Evolutionary conservation across 2,797 vertebrate species (phyloP), one percentile per base, ranked within the genome.

Genomic region (Apogon talboti): DNA sequence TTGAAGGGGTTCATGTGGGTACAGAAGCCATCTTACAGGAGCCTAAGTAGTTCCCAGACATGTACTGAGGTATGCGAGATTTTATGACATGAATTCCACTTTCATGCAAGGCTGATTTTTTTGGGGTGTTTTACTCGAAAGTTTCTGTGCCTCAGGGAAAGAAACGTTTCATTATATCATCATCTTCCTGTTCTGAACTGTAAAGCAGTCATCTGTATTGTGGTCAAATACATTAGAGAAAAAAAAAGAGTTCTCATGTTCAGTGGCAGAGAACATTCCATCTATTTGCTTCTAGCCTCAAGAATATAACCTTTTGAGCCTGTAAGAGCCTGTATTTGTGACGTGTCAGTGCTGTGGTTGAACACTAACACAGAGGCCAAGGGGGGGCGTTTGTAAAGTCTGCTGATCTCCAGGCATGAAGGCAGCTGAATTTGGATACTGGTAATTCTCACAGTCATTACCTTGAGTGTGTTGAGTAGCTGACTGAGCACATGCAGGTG

Each of bases 11-110:
- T 72, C 66, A 67, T 41, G 71, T 71, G 61, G 73, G 76, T 66
- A 61, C 41, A 75, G 70, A 47, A 71, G 47, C 76, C 64, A 49
- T 73, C 50, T 80, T 60, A 86, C 78, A 79, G 60, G 71, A 43
- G 28, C 54, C 62, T 84, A 86, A 91, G 86, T 85, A 84, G 65
- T 78, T 91, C 76, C 30, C 9, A 62, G 63, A 71, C 79, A 53
- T 54, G 58, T 48, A 52, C 15, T 58, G 51, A 67, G 66, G 69
- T 49, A 49, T 51, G 44, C 35, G 47, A 16, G 12, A 42, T 67
- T 52, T 66, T 53, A 47, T 49, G 42, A 78, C 59, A 74, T 7
- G 61, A 40, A 24, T 58, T 59, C 74, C 50, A 71, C 42, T 75
- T 74, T 70, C 55, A 58, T 47, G 63, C 15, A 7, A 16, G 43